Conservation (phyloP, 2,797 vertebrate species). For the Enoplosus armatus region DNA sequence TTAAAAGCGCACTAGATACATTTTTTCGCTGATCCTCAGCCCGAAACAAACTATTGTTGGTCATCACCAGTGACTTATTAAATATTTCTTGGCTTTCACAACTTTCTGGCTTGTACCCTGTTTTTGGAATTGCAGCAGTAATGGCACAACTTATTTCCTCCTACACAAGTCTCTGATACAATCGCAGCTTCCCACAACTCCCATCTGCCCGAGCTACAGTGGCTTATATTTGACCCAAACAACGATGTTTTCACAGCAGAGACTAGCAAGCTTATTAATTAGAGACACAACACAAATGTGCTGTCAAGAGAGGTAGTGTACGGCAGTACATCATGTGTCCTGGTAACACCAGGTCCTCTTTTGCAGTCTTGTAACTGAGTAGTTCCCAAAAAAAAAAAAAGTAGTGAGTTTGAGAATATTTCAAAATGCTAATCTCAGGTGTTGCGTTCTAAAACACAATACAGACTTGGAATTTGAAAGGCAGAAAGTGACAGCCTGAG, state of each 20-base stretch:
- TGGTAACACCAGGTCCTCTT: background rate
- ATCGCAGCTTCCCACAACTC: constrained; percentile 34
- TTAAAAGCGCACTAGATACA: background rate
- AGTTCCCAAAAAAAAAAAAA: background rate
- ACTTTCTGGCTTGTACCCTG: background rate
- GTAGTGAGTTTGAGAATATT: background rate
- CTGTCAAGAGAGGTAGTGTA: background rate
- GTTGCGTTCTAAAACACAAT: no score
- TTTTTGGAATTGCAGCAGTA: constrained; percentile 6
- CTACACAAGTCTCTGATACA: constrained; percentile 25
- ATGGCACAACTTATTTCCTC: constrained; percentile 21
- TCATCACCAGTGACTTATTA: constrained; percentile 12
- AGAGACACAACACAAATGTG: background rate
- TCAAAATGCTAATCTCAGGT: background rate
- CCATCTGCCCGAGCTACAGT: constrained; percentile 21
- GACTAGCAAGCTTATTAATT: background rate
- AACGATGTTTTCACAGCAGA: background rate
- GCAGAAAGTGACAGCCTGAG: no score
- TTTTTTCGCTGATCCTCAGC: background rate
- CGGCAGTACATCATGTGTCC: background rate
- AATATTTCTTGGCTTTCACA: background rate
- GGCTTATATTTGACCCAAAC: constrained; percentile 22
- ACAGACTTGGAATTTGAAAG: no score
- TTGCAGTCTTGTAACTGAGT: background rate
- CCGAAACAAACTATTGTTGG: constrained; percentile 2